Conservation (phyloP, 2,113 vertebrate species). For the Ailurus styani region DNA sequence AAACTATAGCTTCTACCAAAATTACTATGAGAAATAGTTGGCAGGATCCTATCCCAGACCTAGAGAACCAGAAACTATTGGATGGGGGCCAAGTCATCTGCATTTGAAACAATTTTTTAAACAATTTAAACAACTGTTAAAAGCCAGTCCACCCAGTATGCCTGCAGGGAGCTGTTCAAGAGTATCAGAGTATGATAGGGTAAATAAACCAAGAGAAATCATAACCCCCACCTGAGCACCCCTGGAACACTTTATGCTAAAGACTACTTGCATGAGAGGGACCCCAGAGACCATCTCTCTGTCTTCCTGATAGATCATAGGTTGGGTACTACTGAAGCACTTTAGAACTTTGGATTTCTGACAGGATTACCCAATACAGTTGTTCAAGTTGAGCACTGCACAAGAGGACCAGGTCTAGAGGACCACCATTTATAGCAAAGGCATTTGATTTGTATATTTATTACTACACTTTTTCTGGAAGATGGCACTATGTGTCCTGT, state of each 20-base stretch:
- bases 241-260: not conserved
- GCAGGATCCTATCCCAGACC: not conserved
- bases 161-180: not conserved
- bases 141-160: not conserved
- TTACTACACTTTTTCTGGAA: not conserved
- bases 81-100: not conserved
- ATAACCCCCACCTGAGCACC: not conserved
- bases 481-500: not conserved
- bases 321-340: not conserved
- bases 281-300: not conserved
- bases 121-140: not conserved
- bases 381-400: not conserved
- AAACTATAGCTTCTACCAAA: not conserved
- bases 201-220: not conserved
- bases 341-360: not conserved
- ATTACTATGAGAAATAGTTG: not conserved
- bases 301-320: not conserved
- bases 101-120: not conserved
- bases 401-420: not conserved
- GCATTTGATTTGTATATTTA: not conserved
- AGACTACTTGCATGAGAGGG: not conserved
- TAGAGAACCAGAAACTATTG: not conserved
- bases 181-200: too few relatives aligned
- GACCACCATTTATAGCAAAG: not conserved
- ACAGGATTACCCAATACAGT: not conserved